Conservation (phyloP, 1,140 invertebrate genomes). For the Drosophila simulans region DNA sequence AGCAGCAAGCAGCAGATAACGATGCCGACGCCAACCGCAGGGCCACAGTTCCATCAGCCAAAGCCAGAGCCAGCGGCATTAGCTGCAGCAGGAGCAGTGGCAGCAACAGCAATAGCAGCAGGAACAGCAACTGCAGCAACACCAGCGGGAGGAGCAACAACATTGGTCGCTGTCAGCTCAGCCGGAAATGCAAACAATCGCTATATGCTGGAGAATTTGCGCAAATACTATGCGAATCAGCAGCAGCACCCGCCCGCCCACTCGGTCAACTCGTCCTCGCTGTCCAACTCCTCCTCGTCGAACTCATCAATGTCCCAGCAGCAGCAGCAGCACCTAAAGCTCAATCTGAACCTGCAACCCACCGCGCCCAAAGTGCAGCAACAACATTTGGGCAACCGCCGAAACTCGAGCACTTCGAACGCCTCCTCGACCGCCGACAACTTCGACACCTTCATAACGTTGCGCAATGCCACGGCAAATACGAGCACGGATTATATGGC, state of each 20-base stretch:
- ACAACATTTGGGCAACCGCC: slow-evolving; percentile 64
- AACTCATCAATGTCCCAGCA: slow-evolving; percentile 80
- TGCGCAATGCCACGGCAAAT: slow-evolving; percentile 62
- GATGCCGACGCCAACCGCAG: slow-evolving; percentile 29
- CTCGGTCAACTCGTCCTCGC: slow-evolving; percentile 78
- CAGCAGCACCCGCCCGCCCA: slow-evolving; percentile 77
- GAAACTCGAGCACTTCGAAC: slow-evolving; percentile 79
- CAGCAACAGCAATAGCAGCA: slow-evolving; percentile 17
- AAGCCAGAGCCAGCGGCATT: slow-evolving; percentile 33
- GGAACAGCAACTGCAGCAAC: slow-evolving; percentile 17
- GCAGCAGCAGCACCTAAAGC: slow-evolving; percentile 52
- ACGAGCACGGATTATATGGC: slow-evolving; percentile 45
- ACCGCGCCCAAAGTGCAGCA: slow-evolving; percentile 41
- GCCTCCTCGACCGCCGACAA: slow-evolving; percentile 79
- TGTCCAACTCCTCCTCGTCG: slow-evolving; percentile 80
- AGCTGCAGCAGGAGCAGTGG: slow-evolving; percentile 13
- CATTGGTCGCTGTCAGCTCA: slow-evolving; percentile 25
- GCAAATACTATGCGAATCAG: slow-evolving; percentile 80
- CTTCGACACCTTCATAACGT: slow-evolving; percentile 78
- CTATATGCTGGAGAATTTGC: slow-evolving; percentile 77
- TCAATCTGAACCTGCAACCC: slow-evolving; percentile 44
- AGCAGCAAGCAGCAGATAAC: slow-evolving; percentile 65
- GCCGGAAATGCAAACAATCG: slow-evolving; percentile 68
- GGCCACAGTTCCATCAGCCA: slow-evolving; percentile 37
- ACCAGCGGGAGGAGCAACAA: slow-evolving; percentile 19